A percentile compares a stretch with the other conserved stretches of the same genome.
Evolutionary conservation across 2,888 invertebrate genomes (phyloP).

Genomic region (Doris montereyensis): DNA sequence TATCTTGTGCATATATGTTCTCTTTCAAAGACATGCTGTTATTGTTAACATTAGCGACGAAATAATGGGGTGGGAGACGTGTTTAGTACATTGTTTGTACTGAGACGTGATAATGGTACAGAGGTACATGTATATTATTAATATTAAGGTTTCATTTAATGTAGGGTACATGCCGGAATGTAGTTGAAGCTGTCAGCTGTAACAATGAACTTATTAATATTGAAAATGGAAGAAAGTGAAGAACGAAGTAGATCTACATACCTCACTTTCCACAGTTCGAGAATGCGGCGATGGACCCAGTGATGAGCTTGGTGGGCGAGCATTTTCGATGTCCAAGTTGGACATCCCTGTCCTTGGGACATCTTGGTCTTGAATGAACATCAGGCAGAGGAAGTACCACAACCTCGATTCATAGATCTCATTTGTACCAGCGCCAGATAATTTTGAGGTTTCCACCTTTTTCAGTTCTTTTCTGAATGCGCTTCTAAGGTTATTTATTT

Average conservation of each 20-base stretch:
- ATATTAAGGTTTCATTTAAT: too few relatives aligned
- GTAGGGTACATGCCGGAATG: too few relatives aligned
- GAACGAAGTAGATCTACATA: not conserved
- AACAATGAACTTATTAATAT: not conserved
- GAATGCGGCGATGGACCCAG: not conserved
- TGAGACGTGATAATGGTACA: too few relatives aligned
- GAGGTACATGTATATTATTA: too few relatives aligned
- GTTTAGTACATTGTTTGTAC: too few relatives aligned
- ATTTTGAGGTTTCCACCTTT: not conserved
- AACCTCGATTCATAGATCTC: not conserved
- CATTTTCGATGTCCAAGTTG: not conserved
- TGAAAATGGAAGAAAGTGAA: slow-evolving; percentile 26
- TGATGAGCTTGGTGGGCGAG: too few relatives aligned
- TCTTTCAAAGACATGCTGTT: too few relatives aligned
- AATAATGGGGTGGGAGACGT: too few relatives aligned
- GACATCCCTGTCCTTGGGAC: not conserved
- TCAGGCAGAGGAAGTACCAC: not conserved
- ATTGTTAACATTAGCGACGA: too few relatives aligned
- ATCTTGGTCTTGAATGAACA: not conserved
- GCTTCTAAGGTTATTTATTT: slow-evolving; percentile 1
- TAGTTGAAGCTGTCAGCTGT: too few relatives aligned
- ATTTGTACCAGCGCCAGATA: not conserved
- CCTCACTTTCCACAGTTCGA: not conserved
- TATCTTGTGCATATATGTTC: too few relatives aligned
- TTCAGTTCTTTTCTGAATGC: slow-evolving; percentile 9